These are phyloP conservation scores for Lepidurus arcticus DNA, from an alignment of 1,140 invertebrate genomes.

Conservation along the genomic window DNA sequence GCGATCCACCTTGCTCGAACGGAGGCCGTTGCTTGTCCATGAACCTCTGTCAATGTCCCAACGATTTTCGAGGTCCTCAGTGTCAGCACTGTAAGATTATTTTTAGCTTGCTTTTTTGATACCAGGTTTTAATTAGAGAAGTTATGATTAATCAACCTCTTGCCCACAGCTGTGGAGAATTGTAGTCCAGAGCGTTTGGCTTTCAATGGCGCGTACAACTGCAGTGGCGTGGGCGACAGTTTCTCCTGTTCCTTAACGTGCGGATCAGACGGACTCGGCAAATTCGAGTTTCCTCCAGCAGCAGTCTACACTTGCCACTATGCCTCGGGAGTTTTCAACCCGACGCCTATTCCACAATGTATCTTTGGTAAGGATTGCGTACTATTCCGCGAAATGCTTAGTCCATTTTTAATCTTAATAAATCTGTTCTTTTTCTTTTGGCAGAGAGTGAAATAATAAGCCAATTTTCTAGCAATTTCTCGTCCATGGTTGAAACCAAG, in stretches of 20 bases:
- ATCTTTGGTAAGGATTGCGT: conserved; percentile 54
- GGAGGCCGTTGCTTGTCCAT: conserved; percentile 66
- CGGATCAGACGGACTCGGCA: conserved; percentile 50
- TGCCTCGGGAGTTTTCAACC: conserved; percentile 58
- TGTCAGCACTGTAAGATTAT: conserved; percentile 67
- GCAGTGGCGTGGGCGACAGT: conserved; percentile 53
- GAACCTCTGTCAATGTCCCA: conserved; percentile 68
- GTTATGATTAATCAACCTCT: conserved; percentile 21
- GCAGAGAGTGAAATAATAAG: not conserved
- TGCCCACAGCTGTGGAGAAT: conserved; percentile 49
- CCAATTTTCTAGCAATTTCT: not conserved
- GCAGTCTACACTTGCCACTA: conserved; percentile 63
- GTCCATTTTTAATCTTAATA: not conserved
- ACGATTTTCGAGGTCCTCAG: conserved; percentile 61
- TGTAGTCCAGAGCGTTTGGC: conserved; percentile 57
- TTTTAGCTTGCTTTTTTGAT: not conserved
- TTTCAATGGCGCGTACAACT: conserved; percentile 70
- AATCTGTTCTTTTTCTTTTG: not conserved
- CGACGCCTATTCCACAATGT: conserved; percentile 66
- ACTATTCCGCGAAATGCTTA: not conserved
- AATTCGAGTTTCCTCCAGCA: conserved; percentile 56
- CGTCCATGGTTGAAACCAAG: not conserved
- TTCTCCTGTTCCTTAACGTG: conserved; percentile 62
- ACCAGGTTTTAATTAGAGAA: too few species aligned
- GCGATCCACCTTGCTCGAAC: conserved; percentile 65